Conservation (phyloP, 2,113 vertebrate species). For the Numenius arquata region DNA sequence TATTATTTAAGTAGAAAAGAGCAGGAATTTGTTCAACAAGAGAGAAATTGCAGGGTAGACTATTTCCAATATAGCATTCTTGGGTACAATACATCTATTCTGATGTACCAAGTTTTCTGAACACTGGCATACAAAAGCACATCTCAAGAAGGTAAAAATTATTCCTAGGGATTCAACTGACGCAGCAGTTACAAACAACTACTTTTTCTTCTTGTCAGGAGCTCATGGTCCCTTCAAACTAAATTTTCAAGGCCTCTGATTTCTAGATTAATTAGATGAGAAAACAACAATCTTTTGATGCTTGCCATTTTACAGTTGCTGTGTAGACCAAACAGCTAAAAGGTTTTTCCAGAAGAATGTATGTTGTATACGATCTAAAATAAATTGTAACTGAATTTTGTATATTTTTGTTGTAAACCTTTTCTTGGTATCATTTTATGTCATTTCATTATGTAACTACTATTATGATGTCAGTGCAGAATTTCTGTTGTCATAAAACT, state of each 20-base stretch:
- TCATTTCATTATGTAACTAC: neutral
- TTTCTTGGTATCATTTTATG: neutral
- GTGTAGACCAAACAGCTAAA: neutral
- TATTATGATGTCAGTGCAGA: neutral
- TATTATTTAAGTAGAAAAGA: neutral
- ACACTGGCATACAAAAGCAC: neutral
- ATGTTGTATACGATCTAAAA: accelerated
- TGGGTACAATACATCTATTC: neutral
- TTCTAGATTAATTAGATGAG: neutral
- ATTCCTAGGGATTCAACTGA: neutral
- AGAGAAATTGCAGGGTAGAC: neutral
- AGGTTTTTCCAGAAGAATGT: neutral
- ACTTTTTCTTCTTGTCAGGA: neutral
- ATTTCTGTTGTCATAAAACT: neutral
- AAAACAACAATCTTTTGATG: neutral
- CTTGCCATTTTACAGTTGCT: neutral
- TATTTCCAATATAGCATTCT: neutral
- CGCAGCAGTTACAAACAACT: neutral
- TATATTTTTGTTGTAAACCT: neutral
- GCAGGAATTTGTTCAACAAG: neutral
- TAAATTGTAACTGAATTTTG: neutral
- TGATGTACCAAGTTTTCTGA: neutral
- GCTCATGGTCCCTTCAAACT: neutral
- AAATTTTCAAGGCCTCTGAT: neutral
- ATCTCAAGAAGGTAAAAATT: neutral